Base-by-base conservation (phyloP, 2,888 invertebrate genomes). In the Acleris laterana region DNA sequence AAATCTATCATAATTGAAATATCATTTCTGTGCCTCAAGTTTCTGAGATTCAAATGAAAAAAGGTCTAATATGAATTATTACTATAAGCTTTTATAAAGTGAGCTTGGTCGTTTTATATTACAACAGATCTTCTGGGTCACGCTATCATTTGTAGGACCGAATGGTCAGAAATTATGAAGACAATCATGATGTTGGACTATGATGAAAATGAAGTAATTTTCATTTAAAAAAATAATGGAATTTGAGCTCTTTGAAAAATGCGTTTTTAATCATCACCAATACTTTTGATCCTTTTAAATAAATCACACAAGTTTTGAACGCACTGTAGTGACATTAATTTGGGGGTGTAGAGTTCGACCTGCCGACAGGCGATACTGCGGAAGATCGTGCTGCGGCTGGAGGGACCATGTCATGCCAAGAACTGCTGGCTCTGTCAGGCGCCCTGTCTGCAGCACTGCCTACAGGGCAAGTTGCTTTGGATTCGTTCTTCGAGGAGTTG, bases 361-460 rank as follows among this genome's bases (percentile, higher is more conserved):
- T 93, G 80, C 92, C 93, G 77, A 84, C 92, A 88, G 90, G 89
- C 82, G 86, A 90, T 64, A 83, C 85, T 13, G 87, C 81, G 6
- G 93, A 90, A 72, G 92, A 89, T 53, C 82, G 89, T 4, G 92
- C 88, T 0, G 90, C 89, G 0, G 89, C 90, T 0, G 90, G 94
- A 42, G 95, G 94, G 22, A 95, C 94, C 58, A 95, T 97, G 94
- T 97, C 97, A 0, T 98, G 98, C 84, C 98, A 98, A 86, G 98
- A 98, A 88, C 93, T 98, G 32, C 93, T 98, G 68, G 98, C 98
- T n/a, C 93, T 98, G 62, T 97, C 97, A 57, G 98, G 98, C 11
- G 98, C 98, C 0, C 94, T 98, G 62, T 97, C 98, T 70, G 98
- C 98, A 0, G 97, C 98, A 0, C 88, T 98, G 69, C 98, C 98